Conservation (phyloP, 1,140 invertebrate genomes). For the Drosophila santomea region DNA sequence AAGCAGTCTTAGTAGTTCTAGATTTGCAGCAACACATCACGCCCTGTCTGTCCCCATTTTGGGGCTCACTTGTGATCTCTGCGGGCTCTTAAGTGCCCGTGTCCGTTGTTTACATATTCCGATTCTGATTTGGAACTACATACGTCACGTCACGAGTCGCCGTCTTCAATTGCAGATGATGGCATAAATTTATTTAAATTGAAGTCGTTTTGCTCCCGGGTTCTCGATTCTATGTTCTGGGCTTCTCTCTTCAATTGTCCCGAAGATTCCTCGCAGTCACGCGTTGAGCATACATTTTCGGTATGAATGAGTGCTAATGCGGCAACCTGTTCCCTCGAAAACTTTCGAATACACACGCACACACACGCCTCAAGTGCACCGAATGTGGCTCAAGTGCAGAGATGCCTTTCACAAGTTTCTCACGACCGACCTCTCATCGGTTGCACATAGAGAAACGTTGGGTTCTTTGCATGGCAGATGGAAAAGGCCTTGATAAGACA, state of each 20-base stretch:
- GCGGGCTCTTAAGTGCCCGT: constrained; percentile 46
- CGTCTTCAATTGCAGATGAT: constrained; percentile 60
- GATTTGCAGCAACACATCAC: constrained; percentile 23
- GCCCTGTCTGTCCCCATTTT: constrained; percentile 28
- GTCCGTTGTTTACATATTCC: constrained; percentile 54
- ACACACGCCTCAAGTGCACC: constrained; percentile 65
- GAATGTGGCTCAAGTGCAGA: constrained; percentile 78
- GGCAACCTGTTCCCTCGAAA: constrained; percentile 52
- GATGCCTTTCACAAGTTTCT: constrained; percentile 57
- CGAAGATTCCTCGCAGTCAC: constrained; percentile 48
- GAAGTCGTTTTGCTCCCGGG: constrained; percentile 35
- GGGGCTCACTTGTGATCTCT: constrained; percentile 18
- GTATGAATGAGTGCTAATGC: constrained; percentile 28
- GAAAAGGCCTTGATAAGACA: neutral
- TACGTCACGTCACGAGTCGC: constrained; percentile 44
- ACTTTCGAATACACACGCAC: constrained; percentile 53
- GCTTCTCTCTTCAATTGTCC: constrained; percentile 5
- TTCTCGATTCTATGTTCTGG: neutral
- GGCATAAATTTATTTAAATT: constrained; percentile 67
- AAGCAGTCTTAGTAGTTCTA: neutral
- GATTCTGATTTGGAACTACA: constrained; percentile 52
- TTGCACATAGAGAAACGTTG: constrained; percentile 18
- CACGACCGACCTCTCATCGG: constrained; percentile 33
- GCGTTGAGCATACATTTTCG: constrained; percentile 38
- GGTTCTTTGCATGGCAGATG: neutral